Percentiles rank a stretch among this genome's conserved stretches.
These are phyloP conservation scores for Drosophila parvula DNA, from an alignment of 1,140 invertebrate species.

Conservation along the genomic window DNA sequence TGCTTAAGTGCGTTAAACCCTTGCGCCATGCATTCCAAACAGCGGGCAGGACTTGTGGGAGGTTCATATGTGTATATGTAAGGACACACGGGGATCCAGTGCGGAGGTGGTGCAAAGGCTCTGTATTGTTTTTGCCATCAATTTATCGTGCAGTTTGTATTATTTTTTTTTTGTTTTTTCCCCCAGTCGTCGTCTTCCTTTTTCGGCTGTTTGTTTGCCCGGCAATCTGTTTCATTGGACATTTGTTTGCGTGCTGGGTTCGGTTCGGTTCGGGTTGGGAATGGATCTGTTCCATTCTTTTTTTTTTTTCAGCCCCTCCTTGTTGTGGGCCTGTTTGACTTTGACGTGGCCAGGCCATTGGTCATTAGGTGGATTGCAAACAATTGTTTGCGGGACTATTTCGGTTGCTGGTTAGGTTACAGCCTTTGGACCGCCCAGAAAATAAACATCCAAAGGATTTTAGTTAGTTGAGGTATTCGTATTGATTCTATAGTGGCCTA, in stretches of 20 bases:
- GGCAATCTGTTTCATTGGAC: slow-evolving; percentile 81
- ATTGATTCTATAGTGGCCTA: slow-evolving; percentile 2
- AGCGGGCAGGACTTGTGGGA: slow-evolving; percentile 9
- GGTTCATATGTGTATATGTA: not conserved
- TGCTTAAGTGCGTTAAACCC: slow-evolving; percentile 82
- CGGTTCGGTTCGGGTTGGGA: slow-evolving; percentile 24
- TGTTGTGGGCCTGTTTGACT: slow-evolving; percentile 37
- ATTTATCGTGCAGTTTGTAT: slow-evolving; percentile 69
- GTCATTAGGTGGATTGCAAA: slow-evolving; percentile 70
- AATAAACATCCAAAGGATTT: slow-evolving; percentile 3
- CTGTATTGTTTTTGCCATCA: slow-evolving; percentile 71
- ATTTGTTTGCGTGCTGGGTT: slow-evolving; percentile 72
- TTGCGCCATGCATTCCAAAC: slow-evolving; percentile 72
- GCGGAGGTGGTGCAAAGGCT: slow-evolving; percentile 19
- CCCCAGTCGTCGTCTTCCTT: slow-evolving; percentile 20
- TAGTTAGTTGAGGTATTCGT: not conserved
- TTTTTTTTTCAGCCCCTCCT: not conserved
- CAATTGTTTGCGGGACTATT: slow-evolving; percentile 46
- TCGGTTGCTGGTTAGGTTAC: not conserved
- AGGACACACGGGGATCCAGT: slow-evolving; percentile 11
- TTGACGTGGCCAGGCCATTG: slow-evolving; percentile 62
- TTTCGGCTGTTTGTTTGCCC: slow-evolving; percentile 68
- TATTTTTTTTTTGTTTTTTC: slow-evolving; percentile 50
- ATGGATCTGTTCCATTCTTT: slow-evolving; percentile 14
- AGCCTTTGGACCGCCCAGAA: not conserved